Base-by-base conservation (phyloP, 2,797 vertebrate genomes). In the Enteromius paludinosus region DNA sequence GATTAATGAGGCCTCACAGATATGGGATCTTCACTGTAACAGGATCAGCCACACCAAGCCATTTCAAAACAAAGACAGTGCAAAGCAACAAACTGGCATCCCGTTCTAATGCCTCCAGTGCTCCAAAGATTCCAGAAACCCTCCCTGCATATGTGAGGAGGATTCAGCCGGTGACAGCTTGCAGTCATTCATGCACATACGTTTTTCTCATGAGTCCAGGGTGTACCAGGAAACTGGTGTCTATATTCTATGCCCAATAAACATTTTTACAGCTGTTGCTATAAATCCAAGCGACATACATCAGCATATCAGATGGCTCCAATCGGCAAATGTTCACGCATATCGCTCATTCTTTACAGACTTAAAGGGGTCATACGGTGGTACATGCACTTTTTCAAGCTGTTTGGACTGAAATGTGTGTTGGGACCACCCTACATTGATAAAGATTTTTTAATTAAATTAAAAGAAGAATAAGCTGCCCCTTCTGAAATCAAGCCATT, bases 261-360 rank as follows among this genome's bases (percentile, higher is more conserved):
- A 86, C 84, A 87, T 85, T 90, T 88, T 86, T 79, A 83, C 82
- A 89, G 86, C 86, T 88, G 87, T 86, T 77, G 81, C 83, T 80
- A 85, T 89, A 89, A 90, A 88, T 90, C 83, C 71, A 82, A 71
- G 47, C 64, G 79, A 78, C 66, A 23, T 77, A 85, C 83, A 80
- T 84, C 75, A 79, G 47, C 74, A 52, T 28, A 82, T 65, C 45
- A 69, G 76, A 83, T 54, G 30, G 62, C 75, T 79, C 77, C 10
- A 10, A 56, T 83, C 81, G 66, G 78, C 79, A 38, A 83, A 75
- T 15, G 54, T 85, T 78, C 82, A 77, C 15, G 41, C 45, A 80
- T 73, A 61, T 45, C 23, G 9, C 65, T 84, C 72, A 83, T 77
- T 74, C 75, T 79, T 69, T 33, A 41, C 54, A 73, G 45, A 54